Percentiles rank a stretch among this genome's conserved stretches.
Conservation (phyloP, 2,113 vertebrate genomes). For the Sciurus niger region DNA sequence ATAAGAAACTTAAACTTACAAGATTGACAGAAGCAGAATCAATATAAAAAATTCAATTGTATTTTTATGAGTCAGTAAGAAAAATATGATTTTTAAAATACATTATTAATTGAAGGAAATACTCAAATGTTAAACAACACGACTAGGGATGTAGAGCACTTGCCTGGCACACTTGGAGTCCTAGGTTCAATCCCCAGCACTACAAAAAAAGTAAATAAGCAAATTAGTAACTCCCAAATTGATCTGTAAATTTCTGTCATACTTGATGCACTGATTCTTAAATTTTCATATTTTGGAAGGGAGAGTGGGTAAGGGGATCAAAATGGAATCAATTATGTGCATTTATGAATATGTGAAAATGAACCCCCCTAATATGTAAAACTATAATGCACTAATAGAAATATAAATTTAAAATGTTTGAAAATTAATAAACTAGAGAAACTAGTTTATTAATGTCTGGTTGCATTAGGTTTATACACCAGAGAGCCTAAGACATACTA, state of each 20-base stretch:
- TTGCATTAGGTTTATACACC: neutral
- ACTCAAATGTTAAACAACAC: neutral
- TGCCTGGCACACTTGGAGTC: neutral
- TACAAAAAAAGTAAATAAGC: neutral
- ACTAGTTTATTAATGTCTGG: neutral
- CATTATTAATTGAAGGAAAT: neutral
- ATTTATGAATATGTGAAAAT: too few species aligned
- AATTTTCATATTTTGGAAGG: neutral
- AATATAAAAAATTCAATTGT: neutral
- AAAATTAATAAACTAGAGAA: neutral
- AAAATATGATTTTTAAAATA: conserved; percentile 33
- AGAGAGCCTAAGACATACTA: neutral
- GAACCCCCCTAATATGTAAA: too few species aligned
- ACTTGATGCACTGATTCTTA: neutral
- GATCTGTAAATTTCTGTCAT: conserved; percentile 14
- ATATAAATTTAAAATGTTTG: conserved; percentile 18
- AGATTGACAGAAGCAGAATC: conserved; percentile 17
- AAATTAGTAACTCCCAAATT: neutral
- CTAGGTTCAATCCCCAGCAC: neutral
- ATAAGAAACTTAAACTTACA: neutral
- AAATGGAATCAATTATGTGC: too few species aligned
- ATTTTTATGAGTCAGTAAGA: conserved; percentile 36
- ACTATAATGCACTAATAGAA: too few species aligned
- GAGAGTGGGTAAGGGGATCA: too few species aligned
- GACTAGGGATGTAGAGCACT: neutral